Evolutionary conservation across 2,113 vertebrate species (phyloP), one percentile per base, ranked within the genome.

Genomic region (Lampris megalopsis): DNA sequence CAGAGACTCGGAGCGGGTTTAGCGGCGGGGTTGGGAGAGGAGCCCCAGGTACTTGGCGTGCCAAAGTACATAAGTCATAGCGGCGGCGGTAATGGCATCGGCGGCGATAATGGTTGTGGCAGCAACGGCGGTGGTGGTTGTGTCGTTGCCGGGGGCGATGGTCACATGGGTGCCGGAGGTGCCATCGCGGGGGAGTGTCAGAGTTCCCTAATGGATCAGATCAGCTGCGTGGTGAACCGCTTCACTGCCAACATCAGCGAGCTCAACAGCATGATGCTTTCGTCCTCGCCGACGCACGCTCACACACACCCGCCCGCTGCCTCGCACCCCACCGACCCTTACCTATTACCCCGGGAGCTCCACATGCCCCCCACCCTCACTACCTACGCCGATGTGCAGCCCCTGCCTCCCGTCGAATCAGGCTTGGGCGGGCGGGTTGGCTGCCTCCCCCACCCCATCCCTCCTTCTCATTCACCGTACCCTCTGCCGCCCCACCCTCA

Each of bases 161-260:
- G 88, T 0, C 82, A 77, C 6, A n/a, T 90, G 61, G 75, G 89
- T 4, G 9, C 35, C 1, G 48, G 83, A 67, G 89, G 86, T 24
- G 75, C 84, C 50, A 79, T 11, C 35, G 94, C 94, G 6, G 95
- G 94, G 68, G 92, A 86, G 3, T 95, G 93, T 1, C 96, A 96
- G 91, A 96, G 95, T 1, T 97, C 97, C 0, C 94, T 99, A 70
- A 96, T 99, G 97, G 98, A 99, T 83, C 98, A 99, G 94, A 99
- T 99, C 93, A 99, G 97, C 89, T 97, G 97, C 1, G 98, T 99
- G 71, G 97, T 99, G 42, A 99, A 96, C 67, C 96, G 97, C 68
- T 99, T 99, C 92, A 98, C 98, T 0, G 97, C 97, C 84, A 99
- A 99, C 85, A 99, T 99, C 92, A 95, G 93, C 0, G 97, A 99